Base-by-base conservation (phyloP, 2,888 invertebrate genomes). In the Meiosimyza platycephala region DNA sequence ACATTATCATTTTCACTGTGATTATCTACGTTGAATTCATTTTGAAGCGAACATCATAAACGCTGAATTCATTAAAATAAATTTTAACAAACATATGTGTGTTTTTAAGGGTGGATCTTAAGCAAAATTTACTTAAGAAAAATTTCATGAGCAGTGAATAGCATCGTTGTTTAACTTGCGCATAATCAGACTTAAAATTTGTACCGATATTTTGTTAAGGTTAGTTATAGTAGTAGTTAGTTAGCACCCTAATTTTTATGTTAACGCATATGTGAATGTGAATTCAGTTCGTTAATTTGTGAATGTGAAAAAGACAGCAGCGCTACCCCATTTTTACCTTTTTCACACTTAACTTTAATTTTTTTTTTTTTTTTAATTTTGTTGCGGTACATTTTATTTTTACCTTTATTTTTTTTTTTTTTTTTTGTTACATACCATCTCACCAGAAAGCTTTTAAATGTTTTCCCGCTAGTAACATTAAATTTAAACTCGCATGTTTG, bases 41-140 rank as follows among this genome's bases (percentile, higher is more conserved):
- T 57, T 47, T 47, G 11, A 7, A 47, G 63, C 16, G 47, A 63
- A 18, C 80, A 79, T 79, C 79, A 83, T 82, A 83, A 83, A 82
- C 80, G 82, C 79, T 82, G 82, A 83, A 82, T 82, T 82, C 82
- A 82, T 83, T 82, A 82, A 79, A 72, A 51, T 74, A 74, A 76
- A 79, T 47, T 40, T 60, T 22, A 22, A n/a, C 40, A 28, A 22
- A n/a, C 40, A 28, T 62, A 4, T 22, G 15, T 47, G 28, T 40
- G 62, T 57, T 5, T 18, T 15, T 18, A 11, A 18, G 33, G n/a
- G 48, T 48, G 16, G 18, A n/a, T 50, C 48, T 18, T 18, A 63
- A 48, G 18, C 16, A 63, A 48, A 63, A 50, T 63, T 63, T 18
- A 3, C 28, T 28, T 28, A 28, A 28, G 28, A 4, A 28, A 40